phyloP scores from a whole-genome alignment of 2,888 invertebrate species.

The Luffia ferchaultella region DNA sequence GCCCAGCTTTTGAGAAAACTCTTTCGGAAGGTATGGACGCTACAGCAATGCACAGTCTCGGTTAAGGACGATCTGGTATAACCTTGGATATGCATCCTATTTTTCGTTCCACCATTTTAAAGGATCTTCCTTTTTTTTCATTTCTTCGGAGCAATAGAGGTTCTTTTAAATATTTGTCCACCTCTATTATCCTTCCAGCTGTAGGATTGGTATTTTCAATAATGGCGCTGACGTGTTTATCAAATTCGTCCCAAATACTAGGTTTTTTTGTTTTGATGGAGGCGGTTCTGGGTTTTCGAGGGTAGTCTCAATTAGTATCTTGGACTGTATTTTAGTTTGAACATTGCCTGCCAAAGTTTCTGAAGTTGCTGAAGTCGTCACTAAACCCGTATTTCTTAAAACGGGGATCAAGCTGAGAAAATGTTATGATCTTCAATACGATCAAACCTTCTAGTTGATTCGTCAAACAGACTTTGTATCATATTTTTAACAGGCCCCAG shows the following conservation, averaged over 20 bases:
- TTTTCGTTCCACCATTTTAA: background rate
- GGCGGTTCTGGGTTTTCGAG: background rate
- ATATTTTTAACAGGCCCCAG: background rate
- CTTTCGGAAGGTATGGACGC: background rate
- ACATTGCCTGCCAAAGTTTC: background rate
- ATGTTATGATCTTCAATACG: background rate
- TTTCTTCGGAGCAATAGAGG: background rate
- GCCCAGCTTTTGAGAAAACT: background rate
- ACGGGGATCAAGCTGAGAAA: background rate
- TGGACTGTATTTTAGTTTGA: background rate
- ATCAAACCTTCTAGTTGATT: background rate
- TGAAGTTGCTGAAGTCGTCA: background rate
- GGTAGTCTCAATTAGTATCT: background rate
- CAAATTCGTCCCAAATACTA: background rate
- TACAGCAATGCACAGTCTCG: background rate
- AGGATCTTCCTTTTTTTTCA: background rate
- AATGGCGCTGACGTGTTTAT: background rate
- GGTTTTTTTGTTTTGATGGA: background rate
- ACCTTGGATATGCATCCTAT: background rate
- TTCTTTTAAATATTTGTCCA: background rate
- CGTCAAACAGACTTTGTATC: background rate
- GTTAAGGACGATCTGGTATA: background rate
- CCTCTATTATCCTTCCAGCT: background rate
- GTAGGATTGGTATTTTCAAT: background rate
- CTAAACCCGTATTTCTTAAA: constrained; percentile 2